Base-by-base conservation (phyloP, 2,888 invertebrate genomes). In the Antheraea yamamai region DNA sequence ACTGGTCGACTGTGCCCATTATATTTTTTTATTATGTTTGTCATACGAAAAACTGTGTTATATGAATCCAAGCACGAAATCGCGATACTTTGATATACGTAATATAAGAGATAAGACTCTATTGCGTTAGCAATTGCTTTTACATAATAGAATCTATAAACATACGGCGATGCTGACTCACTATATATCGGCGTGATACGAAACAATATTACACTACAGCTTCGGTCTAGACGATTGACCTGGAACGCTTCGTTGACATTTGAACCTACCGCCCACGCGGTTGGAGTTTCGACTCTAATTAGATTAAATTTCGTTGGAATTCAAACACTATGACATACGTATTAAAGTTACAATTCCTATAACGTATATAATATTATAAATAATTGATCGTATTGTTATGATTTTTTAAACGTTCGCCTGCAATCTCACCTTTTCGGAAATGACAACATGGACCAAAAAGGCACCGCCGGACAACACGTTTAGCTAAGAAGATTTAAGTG, bases 191-290 rank as follows among this genome's bases (percentile, higher is more conserved):
- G 39, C 70, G n/a, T 70, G 12, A 70, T 66, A 66, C 16, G 6
- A 26, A 30, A 30, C 4, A 16, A 2, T 66, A 26, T 70, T 70
- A 3, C 39, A 39, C 35, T 39, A 39, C 39, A 18, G n/a, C 39
- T 1, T 6, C 30, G 30, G 64, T 66, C 70, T 70, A 39, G 70
- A 70, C 70, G 39, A n/a, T n/a, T 70, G 70, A 70, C 70, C 70
- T 39, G 70, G n/a, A 39, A 39, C 39, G 20, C 35, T 20, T 70
- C 20, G 39, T 70, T 70, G 70, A 70, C 70, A 70, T 70, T 70
- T 39, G 20, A n/a, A 70, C 70, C n/a, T 70, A 39, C 20, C 20
- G 39, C 68, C 68, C 68, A 70, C 68, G 39, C n/a, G 35, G n/a
- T 66, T 30, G 16, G 16, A 26, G 16, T 30, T 66, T 26, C 18